Conservation (phyloP, 2,888 invertebrate genomes). For the Zaprionus bogoriensis region DNA sequence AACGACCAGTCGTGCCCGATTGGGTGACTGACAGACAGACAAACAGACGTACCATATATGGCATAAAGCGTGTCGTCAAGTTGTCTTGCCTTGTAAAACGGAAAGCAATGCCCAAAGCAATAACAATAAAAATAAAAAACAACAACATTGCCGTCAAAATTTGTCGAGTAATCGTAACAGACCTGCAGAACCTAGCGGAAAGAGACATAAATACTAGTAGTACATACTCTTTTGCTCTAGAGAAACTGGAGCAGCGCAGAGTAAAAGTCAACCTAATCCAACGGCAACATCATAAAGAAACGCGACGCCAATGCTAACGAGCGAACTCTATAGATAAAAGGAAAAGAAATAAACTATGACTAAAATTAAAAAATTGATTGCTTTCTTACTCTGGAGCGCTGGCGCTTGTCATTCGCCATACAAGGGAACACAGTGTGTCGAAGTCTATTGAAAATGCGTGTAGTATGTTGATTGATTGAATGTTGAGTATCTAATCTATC, state of each 20-base stretch:
- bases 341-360: constrained; percentile 40
- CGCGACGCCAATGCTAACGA: constrained; percentile 32
- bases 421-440: constrained; percentile 39
- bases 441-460: constrained; percentile 17
- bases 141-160: constrained; percentile 21
- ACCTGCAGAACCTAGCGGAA: constrained; percentile 29
- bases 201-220: constrained; percentile 2
- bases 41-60: constrained; percentile 23
- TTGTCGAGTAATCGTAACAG: constrained; percentile 41
- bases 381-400: constrained; percentile 46
- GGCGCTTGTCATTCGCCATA: constrained; percentile 53
- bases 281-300: constrained; percentile 29
- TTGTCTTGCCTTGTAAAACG: constrained; percentile 51
- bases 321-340: constrained; percentile 26
- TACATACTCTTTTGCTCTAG: too few species aligned
- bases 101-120: constrained; percentile 46
- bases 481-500: too few species aligned
- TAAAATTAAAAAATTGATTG: constrained; percentile 66
- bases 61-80: constrained; percentile 49
- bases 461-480: constrained; percentile 3
- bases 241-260: constrained; percentile 33
- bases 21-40: constrained; percentile 20
- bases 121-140: constrained; percentile 12
- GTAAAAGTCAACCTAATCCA: constrained; percentile 31
- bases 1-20: constrained; percentile 49